Percentiles rank a stretch among this genome's conserved stretches.
Conservation (phyloP, 2,797 vertebrate species). For the Bucorvus abyssinicus region DNA sequence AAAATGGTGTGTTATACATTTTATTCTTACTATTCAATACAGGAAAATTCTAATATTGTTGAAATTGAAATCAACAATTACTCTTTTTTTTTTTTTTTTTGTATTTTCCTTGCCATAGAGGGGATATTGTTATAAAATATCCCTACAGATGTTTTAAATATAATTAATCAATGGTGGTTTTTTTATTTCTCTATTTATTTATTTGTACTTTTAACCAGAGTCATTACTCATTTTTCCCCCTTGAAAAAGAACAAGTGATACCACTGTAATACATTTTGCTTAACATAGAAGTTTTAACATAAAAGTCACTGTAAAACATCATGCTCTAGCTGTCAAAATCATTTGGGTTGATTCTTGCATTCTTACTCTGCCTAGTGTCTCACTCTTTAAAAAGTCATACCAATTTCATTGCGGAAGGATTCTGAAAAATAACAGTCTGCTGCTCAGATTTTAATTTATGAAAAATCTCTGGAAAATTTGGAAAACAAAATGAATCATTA, state of each 20-base stretch:
- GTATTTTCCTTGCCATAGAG: background rate
- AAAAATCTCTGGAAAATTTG: slow-evolving; percentile 16
- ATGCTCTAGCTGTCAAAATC: slow-evolving; percentile 19
- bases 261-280: background rate
- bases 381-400: slow-evolving; percentile 22
- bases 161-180: background rate
- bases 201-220: background rate
- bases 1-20: background rate
- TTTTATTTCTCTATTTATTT: background rate
- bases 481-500: slow-evolving; percentile 48
- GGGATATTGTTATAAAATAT: background rate
- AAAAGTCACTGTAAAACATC: slow-evolving; percentile 1
- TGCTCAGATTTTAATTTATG: slow-evolving; percentile 21
- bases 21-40: background rate
- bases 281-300: background rate
- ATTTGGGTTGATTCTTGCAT: slow-evolving; percentile 22
- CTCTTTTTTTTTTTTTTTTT: accelerated
- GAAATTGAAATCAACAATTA: background rate
- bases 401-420: background rate
- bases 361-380: background rate
- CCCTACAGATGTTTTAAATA: background rate
- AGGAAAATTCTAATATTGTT: background rate
- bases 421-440: slow-evolving; percentile 19
- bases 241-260: background rate
- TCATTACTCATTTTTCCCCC: background rate